Conservation (phyloP, 64 coral and sea anemone genomes). For the Hydrozoanthus tunicans region DNA sequence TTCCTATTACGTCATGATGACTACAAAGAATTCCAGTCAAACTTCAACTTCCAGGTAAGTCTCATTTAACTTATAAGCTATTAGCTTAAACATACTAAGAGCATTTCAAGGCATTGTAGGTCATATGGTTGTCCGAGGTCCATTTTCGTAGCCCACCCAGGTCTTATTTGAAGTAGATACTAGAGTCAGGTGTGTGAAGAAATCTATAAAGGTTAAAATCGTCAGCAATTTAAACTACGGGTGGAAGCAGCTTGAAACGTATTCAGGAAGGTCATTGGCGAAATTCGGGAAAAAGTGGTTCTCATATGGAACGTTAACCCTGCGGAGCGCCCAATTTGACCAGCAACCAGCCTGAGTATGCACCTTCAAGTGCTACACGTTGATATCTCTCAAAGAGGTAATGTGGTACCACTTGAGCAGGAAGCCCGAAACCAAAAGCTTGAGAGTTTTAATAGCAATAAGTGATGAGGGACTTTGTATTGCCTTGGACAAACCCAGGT, state of each 20-base stretch:
- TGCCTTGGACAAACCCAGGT: too few species aligned
- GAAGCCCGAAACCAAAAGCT: too few species aligned
- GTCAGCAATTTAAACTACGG: background rate
- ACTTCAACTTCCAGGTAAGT: too few species aligned
- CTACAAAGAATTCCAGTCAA: too few species aligned
- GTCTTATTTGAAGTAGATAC: background rate
- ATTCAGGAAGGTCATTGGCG: background rate
- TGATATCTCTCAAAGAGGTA: constrained; percentile 4
- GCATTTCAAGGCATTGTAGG: too few species aligned
- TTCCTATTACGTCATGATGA: too few species aligned
- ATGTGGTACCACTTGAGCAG: constrained; percentile 6
- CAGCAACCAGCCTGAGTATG: constrained; percentile 19
- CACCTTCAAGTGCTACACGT: constrained; percentile 17
- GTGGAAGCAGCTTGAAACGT: background rate
- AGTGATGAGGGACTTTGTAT: too few species aligned
- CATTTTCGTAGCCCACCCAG: background rate
- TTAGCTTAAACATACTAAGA: too few species aligned
- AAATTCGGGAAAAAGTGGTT: background rate
- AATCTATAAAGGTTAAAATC: background rate
- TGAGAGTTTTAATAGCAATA: too few species aligned
- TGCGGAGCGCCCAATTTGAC: background rate
- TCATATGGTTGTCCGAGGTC: background rate
- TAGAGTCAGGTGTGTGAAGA: background rate
- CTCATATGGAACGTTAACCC: background rate
- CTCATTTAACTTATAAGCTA: too few species aligned